A percentile compares a stretch with the other conserved stretches of the same genome.
These are phyloP conservation scores for Lophotriccus pileatus DNA, from an alignment of 2,797 vertebrate genomes.

Conservation along the genomic window DNA sequence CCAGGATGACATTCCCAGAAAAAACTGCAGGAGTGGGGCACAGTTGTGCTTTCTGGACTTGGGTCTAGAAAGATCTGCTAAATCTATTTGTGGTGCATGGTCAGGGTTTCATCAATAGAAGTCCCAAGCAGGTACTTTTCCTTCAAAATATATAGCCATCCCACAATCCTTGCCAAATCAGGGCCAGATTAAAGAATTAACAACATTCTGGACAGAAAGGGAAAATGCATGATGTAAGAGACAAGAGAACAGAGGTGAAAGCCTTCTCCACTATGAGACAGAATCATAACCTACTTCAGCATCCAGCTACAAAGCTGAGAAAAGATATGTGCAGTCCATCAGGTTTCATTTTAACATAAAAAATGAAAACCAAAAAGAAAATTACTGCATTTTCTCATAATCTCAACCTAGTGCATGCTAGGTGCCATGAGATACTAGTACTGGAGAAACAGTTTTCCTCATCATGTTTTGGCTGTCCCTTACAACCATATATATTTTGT, in stretches of 20 bases:
- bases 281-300: not conserved
- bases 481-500: not conserved
- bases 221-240: not conserved
- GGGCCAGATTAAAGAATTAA: not conserved
- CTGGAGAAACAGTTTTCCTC: not conserved
- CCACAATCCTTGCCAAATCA: not conserved
- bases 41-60: not conserved
- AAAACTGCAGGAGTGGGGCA: not conserved
- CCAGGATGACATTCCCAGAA: not conserved
- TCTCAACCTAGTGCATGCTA: not conserved
- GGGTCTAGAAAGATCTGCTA: not conserved
- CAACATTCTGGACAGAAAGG: not conserved
- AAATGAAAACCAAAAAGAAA: not conserved
- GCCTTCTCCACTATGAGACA: too few relatives aligned
- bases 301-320: not conserved
- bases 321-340: not conserved
- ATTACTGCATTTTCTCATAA: not conserved
- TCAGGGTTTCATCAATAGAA: not conserved
- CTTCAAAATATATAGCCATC: not conserved
- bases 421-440: not conserved
- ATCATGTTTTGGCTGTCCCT: not conserved
- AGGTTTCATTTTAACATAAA: not conserved
- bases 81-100: not conserved
- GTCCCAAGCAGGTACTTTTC: not conserved
- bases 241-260: not conserved